Base-by-base conservation (phyloP, 2,888 invertebrate species). In the Ophion ellenae region DNA sequence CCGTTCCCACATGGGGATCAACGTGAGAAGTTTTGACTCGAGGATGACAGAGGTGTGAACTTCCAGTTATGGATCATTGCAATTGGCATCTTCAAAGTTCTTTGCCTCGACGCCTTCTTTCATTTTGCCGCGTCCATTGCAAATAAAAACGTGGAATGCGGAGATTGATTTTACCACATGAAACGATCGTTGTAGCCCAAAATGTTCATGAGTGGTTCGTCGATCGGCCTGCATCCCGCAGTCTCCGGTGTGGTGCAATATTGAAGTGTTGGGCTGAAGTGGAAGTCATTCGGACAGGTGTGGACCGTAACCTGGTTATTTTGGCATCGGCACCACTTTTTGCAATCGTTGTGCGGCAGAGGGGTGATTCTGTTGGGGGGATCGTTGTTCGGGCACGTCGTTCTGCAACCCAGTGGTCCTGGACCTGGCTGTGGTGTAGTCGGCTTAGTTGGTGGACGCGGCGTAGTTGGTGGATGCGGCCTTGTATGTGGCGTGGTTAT, bases 241-340 rank as follows among this genome's bases (percentile, higher is more conserved):
- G 11, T 0, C 53, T 76, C 70, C 11, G 57, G 70, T 45, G 14
- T 36, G 2, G 69, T 67, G 74, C 81, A 81, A 24, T 2, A 17
- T 53, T 10, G n/a, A 10, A 80, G 78, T 3, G 11, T 28, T 6
- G 40, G 11, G 59, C 85, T 89, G 59, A 87, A 90, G 59, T 89
- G 85, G 63, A 88, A 71, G 24, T 73, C 70, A 1, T 76, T 66
- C 20, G 88, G 88, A 75, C 91, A 91, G 1, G 61, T 0, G 7
- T 83, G 64, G 2, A 88, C 87, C 9, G 69, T 77, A 0, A 80
- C 36, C 36, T 36, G 11, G 24, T 87, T 87, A 6, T 73, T 59
- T 14, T 84, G 69, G 70, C 91, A 90, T 32, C 86, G 67, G 45
- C 91, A 91, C 70, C 87, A 91, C 32, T 89, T 90, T 6, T 79